Percentiles rank a stretch among this genome's conserved stretches.
Conservation (phyloP, 2,888 invertebrate genomes). For the Chloroclystis v-ata region DNA sequence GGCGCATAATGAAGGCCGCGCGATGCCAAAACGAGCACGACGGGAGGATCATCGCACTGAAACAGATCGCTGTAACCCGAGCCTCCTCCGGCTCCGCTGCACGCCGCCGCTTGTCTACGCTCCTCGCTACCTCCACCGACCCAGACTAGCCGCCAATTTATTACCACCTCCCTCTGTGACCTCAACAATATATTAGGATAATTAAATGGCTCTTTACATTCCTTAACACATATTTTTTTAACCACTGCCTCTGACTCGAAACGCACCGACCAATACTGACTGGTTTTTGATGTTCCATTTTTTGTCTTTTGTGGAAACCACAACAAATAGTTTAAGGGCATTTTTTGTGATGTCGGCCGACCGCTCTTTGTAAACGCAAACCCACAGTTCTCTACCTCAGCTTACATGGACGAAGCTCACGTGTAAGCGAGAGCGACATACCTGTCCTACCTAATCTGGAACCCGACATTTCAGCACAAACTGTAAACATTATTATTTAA, state of each 20-base stretch:
- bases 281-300: constrained; percentile 69
- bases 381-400: constrained; percentile 36
- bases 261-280: constrained; percentile 75
- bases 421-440: constrained; percentile 9
- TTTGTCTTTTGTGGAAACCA: constrained; percentile 70
- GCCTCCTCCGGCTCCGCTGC: neutral
- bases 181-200: constrained; percentile 78
- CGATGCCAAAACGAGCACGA: constrained; percentile 68
- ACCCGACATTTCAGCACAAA: constrained; percentile 19
- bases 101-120: constrained; percentile 17
- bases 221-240: constrained; percentile 76
- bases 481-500: constrained; percentile 24
- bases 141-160: constrained; percentile 63
- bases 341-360: constrained; percentile 61
- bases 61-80: constrained; percentile 51
- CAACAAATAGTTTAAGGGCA: constrained; percentile 73
- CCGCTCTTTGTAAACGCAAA: constrained; percentile 64
- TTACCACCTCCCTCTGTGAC: constrained; percentile 69
- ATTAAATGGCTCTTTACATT: constrained; percentile 78
- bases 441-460: constrained; percentile 13
- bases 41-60: constrained; percentile 69
- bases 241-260: constrained; percentile 66
- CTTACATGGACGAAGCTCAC: constrained; percentile 10
- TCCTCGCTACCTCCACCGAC: constrained; percentile 59
- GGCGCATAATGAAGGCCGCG: constrained; percentile 70